Percentiles rank a stretch among this genome's conserved stretches.
phyloP scores from a whole-genome alignment of 2,888 invertebrate species.

The Diploptera punctata region DNA sequence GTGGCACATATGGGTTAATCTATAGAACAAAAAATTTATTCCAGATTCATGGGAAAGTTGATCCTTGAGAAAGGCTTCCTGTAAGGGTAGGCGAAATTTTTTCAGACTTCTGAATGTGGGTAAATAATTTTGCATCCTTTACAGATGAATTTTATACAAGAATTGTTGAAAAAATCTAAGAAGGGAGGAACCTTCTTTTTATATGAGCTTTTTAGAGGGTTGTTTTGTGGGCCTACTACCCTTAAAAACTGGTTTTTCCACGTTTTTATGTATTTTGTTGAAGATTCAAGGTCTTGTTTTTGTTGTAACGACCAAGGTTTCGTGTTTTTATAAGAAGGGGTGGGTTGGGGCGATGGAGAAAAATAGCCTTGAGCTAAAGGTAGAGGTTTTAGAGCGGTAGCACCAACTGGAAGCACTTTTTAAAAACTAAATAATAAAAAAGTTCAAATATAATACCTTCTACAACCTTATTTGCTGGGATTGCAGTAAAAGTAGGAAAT shows the following conservation, averaged over 20 bases:
- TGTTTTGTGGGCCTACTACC: conserved; percentile 1
- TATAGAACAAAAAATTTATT: conserved; percentile 7
- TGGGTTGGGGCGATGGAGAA: background rate
- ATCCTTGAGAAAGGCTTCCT: background rate
- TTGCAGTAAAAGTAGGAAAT: background rate
- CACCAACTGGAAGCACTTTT: conserved; percentile 11
- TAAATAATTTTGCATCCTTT: conserved; percentile 40
- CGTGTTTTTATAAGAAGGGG: conserved; percentile 15
- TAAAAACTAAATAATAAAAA: conserved; percentile 18
- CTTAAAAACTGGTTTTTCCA: conserved; percentile 21
- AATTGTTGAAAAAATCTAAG: background rate
- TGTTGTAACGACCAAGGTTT: conserved; percentile 10
- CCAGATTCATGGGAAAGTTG: conserved; percentile 36
- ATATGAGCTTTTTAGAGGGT: conserved; percentile 1
- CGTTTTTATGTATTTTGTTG: conserved; percentile 31
- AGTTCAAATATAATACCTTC: conserved; percentile 11
- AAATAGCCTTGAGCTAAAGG: background rate
- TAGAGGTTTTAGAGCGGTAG: background rate
- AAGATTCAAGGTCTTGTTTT: conserved; percentile 39
- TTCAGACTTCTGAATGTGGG: background rate
- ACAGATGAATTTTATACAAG: conserved; percentile 34
- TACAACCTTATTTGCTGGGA: too few species aligned
- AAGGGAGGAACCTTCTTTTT: conserved; percentile 30
- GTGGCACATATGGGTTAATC: conserved; percentile 24
- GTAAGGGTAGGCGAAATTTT: background rate